These are phyloP conservation scores for Pseudolaguvia tuberculata DNA, from an alignment of 2,113 vertebrate genomes.

Conservation along the genomic window DNA sequence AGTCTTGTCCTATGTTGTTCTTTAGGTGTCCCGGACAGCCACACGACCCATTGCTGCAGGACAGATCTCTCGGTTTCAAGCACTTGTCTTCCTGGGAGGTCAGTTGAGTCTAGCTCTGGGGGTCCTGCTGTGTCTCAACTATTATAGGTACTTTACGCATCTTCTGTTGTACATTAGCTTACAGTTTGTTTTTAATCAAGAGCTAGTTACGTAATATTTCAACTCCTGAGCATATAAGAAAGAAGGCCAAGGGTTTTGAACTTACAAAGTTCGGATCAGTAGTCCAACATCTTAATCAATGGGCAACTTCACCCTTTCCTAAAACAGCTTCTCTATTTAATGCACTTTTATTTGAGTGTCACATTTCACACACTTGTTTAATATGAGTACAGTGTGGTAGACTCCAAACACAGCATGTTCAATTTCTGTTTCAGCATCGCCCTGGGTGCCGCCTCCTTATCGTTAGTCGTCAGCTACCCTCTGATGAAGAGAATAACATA, in stretches of 20 bases:
- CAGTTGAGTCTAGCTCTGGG: constrained; percentile 85
- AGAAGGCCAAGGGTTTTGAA: too few species aligned
- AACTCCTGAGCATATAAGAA: too few species aligned
- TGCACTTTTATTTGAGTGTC: background rate
- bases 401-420: background rate
- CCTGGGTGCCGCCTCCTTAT: constrained; percentile 83
- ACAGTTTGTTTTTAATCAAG: too few species aligned
- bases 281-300: too few species aligned
- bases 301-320: too few species aligned
- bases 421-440: constrained; percentile 69
- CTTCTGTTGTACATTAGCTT: background rate
- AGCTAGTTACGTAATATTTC: too few species aligned
- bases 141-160: constrained; percentile 76
- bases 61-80: constrained; percentile 77
- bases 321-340: background rate
- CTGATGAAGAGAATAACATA: constrained; percentile 95
- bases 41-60: constrained; percentile 85
- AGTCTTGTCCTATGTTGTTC: background rate
- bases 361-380: background rate
- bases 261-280: too few species aligned
- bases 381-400: background rate
- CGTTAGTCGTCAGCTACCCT: constrained; percentile 84
- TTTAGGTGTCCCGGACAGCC: constrained; percentile 85
- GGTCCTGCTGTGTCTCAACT: constrained; percentile 88
- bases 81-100: constrained; percentile 81